Evolutionary conservation across 1,140 invertebrate species (phyloP).

Genomic region (Polypedilum vanderplanki): DNA sequence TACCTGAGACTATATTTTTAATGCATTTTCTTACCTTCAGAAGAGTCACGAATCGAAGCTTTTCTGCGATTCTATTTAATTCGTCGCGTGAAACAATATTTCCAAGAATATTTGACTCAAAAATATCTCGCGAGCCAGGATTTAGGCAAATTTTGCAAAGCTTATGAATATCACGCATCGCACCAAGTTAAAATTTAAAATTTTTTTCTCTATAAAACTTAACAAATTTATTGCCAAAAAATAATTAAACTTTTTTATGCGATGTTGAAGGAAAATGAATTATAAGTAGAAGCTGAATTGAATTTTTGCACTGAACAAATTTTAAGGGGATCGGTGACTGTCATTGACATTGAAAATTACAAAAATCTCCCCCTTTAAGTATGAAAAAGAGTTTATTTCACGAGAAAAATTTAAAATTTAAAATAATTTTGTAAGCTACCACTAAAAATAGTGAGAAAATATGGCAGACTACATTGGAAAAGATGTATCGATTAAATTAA

Average conservation of each 20-base stretch:
- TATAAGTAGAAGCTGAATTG: no score
- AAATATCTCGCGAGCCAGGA: slow-evolving; percentile 29
- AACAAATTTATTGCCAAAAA: background rate
- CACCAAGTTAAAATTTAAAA: background rate
- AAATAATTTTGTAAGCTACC: background rate
- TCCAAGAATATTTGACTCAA: background rate
- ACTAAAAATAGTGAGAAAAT: background rate
- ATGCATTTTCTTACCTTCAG: slow-evolving; percentile 29
- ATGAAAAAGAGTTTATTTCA: no score
- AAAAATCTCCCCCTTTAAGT: no score
- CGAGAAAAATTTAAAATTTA: background rate
- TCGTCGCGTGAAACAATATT: background rate
- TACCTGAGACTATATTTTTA: background rate
- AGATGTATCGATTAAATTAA: background rate
- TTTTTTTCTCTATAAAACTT: background rate
- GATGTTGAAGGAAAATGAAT: no score
- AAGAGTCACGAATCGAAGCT: slow-evolving; percentile 30
- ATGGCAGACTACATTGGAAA: background rate
- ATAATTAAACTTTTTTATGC: no score
- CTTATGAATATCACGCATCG: slow-evolving; percentile 18
- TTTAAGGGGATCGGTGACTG: no score
- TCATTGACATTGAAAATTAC: no score
- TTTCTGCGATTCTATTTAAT: slow-evolving; percentile 29
- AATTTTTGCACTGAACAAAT: no score
- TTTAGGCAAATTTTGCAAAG: slow-evolving; percentile 29